These are phyloP conservation scores for Gymnocypris eckloni DNA, from an alignment of 2,797 vertebrate species.

Conservation along the genomic window DNA sequence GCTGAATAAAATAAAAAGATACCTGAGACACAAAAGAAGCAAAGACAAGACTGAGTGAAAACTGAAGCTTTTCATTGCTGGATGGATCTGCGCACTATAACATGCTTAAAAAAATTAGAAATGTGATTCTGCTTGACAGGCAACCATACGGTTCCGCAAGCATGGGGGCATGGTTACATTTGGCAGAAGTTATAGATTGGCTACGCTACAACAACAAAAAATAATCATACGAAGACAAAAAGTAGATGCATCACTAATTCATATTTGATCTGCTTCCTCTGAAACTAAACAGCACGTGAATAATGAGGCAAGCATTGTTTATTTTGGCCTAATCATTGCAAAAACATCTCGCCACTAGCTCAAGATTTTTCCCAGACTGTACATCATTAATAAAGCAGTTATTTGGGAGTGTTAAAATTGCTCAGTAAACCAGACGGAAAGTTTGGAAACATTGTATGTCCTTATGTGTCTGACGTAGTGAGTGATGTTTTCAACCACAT, in stretches of 20 bases:
- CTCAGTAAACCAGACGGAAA: neutral
- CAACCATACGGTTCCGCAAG: neutral
- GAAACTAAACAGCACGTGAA: neutral
- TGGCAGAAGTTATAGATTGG: neutral
- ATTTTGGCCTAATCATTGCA: neutral
- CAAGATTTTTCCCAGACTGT: neutral
- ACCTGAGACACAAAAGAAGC: neutral
- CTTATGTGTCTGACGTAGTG: neutral
- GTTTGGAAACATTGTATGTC: neutral
- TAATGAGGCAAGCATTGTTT: neutral
- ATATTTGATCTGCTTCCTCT: neutral
- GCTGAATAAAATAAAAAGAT: neutral
- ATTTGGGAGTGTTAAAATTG: neutral
- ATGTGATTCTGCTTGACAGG: neutral
- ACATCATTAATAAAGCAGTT: neutral
- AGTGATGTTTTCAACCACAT: neutral
- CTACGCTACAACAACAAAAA: neutral
- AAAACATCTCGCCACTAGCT: neutral
- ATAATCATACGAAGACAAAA: neutral
- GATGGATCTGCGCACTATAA: neutral
- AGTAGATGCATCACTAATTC: neutral
- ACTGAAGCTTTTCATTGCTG: neutral
- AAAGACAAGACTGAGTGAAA: neutral
- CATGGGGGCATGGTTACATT: neutral
- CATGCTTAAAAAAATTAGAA: neutral